Conservation (phyloP, 2,797 vertebrate genomes). For the Girardinus metallicus region DNA sequence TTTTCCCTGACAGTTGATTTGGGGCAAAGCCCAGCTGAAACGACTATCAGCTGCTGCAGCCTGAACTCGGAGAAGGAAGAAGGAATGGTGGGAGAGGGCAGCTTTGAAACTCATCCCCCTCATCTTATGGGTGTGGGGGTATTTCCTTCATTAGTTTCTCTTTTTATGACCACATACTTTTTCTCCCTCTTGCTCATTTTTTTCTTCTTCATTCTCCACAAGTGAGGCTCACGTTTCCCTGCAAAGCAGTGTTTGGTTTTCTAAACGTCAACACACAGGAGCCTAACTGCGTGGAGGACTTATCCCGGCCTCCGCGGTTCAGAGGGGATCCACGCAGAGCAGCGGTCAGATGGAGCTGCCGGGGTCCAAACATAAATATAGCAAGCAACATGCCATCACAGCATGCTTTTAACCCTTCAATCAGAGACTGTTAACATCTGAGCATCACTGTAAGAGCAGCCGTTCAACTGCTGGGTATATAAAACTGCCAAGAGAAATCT, state of each 20-base stretch:
- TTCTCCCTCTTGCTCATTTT: constrained; percentile 5
- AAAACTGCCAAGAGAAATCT: constrained; percentile 81
- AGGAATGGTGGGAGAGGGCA: constrained; percentile 36
- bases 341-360: constrained; percentile 45
- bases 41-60: constrained; percentile 64
- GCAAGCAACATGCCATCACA: constrained; percentile 53
- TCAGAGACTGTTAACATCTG: constrained; percentile 66
- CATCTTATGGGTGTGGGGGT: constrained; percentile 60
- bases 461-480: constrained; percentile 68
- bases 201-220: constrained; percentile 36
- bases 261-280: constrained; percentile 75
- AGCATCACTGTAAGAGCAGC: constrained; percentile 49
- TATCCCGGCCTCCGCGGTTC: constrained; percentile 26
- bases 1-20: constrained; percentile 77
- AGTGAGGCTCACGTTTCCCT: constrained; percentile 65
- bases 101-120: constrained; percentile 77
- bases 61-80: constrained; percentile 43
- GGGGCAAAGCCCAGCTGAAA: constrained; percentile 71
- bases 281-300: constrained; percentile 56
- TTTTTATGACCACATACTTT: constrained; percentile 61
- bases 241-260: constrained; percentile 72
- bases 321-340: constrained; percentile 38
- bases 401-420: constrained; percentile 65
- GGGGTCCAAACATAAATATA: constrained; percentile 72
- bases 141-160: constrained; percentile 65